phyloP scores from a whole-genome alignment of 2,113 vertebrate species.

The Zapornia atra region DNA sequence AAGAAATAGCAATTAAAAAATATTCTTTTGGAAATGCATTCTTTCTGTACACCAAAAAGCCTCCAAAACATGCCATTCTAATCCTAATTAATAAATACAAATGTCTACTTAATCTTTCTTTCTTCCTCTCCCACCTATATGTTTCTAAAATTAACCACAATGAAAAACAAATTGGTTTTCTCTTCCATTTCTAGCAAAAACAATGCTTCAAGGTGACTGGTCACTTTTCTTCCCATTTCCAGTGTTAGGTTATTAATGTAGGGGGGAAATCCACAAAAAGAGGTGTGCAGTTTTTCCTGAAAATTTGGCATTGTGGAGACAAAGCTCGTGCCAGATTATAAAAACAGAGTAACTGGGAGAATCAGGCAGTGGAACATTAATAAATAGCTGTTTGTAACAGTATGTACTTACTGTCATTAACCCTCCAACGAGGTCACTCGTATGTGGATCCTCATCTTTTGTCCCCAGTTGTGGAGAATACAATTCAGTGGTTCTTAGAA shows the following conservation, averaged over 20 bases:
- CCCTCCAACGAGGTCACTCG: constrained; percentile 92
- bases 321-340: neutral
- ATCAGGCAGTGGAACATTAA: neutral
- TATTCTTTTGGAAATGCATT: neutral
- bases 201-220: neutral
- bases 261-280: neutral
- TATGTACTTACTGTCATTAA: constrained; percentile 89
- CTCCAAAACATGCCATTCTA: neutral
- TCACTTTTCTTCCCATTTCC: neutral
- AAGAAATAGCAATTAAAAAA: neutral
- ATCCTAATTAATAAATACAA: neutral
- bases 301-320: neutral
- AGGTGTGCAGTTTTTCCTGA: neutral
- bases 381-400: neutral
- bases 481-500: constrained; percentile 93
- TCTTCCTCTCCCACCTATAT: neutral
- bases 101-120: neutral
- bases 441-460: constrained; percentile 95
- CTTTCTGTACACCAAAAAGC: neutral
- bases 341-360: neutral
- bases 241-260: neutral
- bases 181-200: neutral
- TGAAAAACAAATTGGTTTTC: neutral
- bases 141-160: neutral
- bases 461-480: constrained; percentile 93